Evolutionary conservation across 2,888 invertebrate species (phyloP), one percentile per base, ranked within the genome.

Genomic region (Blera fallax): DNA sequence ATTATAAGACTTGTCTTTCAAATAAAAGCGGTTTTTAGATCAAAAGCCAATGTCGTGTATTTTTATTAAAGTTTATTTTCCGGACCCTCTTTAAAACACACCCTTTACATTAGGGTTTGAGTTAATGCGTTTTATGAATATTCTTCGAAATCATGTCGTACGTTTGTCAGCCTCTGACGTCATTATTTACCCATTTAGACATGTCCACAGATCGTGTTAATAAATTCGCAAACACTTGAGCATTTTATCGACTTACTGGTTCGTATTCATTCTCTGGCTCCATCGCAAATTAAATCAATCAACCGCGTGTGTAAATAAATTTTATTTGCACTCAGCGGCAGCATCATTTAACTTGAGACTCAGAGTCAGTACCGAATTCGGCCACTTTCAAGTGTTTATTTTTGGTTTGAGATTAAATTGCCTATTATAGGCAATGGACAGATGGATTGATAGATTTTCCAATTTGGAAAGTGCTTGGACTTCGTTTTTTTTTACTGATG

Each of bases 381-480:
- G 37, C 7, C 37, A 60, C 16, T 72, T 50, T 60, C 16, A 34
- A 37, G 58, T 60, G 48, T 37, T 24, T 50, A 60, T 60, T 27
- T 72, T 27, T n/a, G 37, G 37, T 18, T 56, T 45, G 34, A 27
- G 18, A 74, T 48, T n/a, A n/a, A 81, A 54, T 60, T 62, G 27
- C 67, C 45, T 54, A 52, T 67, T 67, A 48, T 7, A 56, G 76
- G 69, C 37, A 54, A 69, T 62, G 60, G 52, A 37, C 40, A 43
- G 76, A 54, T 76, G 37, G 72, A 79, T 73, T 80, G 65, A 73
- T 67, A 40, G 60, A 73, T 73, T 67, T 32, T 60, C 52, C 60
- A 50, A 64, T 70, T 81, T 70, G 69, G 76, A 54, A 78, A n/a
- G 24, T 58, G 8, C 4, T 56, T 32, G 10, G 10, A 37, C 58